Evolutionary conservation across 2,888 invertebrate genomes (phyloP).

Genomic region (Sepioteuthis lessoniana): DNA sequence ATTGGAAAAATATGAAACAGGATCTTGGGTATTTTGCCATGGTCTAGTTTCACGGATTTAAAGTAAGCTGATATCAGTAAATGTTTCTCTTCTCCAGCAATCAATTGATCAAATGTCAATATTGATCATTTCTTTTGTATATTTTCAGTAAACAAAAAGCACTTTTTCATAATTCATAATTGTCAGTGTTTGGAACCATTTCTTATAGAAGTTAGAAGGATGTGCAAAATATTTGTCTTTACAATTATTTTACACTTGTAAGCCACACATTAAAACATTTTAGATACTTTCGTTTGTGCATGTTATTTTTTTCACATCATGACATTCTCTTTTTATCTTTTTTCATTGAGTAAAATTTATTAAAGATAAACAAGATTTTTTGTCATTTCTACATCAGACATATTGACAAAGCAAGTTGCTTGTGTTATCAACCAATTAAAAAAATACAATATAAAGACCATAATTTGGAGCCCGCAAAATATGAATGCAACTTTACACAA

Average conservation of each 20-base stretch:
- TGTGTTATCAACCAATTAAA: not conserved
- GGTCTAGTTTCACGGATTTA: slow-evolving; percentile 18
- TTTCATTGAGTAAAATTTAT: not conserved
- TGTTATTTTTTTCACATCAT: not conserved
- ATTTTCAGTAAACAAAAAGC: not conserved
- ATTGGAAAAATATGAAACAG: not conserved
- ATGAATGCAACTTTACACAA: not conserved
- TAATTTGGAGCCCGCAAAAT: not conserved
- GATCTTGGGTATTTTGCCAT: slow-evolving; percentile 12
- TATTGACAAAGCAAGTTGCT: not conserved
- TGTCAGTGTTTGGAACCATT: not conserved
- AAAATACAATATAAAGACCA: not conserved
- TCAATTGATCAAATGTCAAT: not conserved
- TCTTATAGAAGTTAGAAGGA: not conserved
- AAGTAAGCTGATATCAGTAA: slow-evolving; percentile 33
- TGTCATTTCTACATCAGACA: not conserved
- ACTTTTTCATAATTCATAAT: not conserved
- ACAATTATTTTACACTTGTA: not conserved
- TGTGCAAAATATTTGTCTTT: slow-evolving; percentile 11
- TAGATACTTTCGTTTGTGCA: not conserved
- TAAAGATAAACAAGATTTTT: not conserved
- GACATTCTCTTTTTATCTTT: not conserved
- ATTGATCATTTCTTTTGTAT: not conserved
- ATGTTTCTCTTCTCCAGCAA: slow-evolving; percentile 33
- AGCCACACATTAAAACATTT: not conserved